Evolutionary conservation across 1,140 invertebrate genomes (phyloP).

Genomic region (Andricus grossulariae): DNA sequence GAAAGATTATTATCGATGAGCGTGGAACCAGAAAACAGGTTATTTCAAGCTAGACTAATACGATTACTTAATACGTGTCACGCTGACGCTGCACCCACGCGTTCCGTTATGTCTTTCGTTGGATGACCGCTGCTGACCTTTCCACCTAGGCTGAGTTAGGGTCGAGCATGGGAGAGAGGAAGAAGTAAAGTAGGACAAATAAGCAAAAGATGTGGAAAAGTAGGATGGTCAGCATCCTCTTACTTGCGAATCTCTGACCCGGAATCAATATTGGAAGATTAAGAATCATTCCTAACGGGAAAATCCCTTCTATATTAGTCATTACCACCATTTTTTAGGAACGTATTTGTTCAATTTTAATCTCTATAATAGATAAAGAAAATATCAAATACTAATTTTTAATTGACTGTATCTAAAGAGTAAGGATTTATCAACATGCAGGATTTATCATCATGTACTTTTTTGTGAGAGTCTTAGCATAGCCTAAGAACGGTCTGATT

Average conservation of each 20-base stretch:
- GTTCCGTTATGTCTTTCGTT: constrained; percentile 58
- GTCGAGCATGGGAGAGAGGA: constrained; percentile 37
- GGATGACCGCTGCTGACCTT: constrained; percentile 62
- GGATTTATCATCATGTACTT: too few species aligned
- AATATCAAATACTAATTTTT: too few species aligned
- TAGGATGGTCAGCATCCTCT: constrained; percentile 43
- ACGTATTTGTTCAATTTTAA: too few species aligned
- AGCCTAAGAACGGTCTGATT: too few species aligned
- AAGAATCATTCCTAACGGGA: not conserved
- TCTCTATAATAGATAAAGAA: too few species aligned
- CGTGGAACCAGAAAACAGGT: constrained; percentile 3
- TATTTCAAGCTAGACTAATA: constrained; percentile 37
- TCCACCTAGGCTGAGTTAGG: constrained; percentile 34
- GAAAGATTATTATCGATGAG: constrained; percentile 20
- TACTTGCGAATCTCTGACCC: constrained; percentile 11
- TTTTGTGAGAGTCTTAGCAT: too few species aligned
- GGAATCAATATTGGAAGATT: constrained; percentile 9
- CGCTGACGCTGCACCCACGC: constrained; percentile 61
- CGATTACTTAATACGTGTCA: constrained; percentile 51
- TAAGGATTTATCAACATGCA: too few species aligned
- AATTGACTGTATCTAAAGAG: too few species aligned
- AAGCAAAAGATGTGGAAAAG: constrained; percentile 30
- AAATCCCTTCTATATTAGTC: not conserved
- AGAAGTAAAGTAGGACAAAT: constrained; percentile 40
- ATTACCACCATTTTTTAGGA: too few species aligned